phyloP scores from a whole-genome alignment of 1,140 invertebrate species.

The Cecropterus lyciades region DNA sequence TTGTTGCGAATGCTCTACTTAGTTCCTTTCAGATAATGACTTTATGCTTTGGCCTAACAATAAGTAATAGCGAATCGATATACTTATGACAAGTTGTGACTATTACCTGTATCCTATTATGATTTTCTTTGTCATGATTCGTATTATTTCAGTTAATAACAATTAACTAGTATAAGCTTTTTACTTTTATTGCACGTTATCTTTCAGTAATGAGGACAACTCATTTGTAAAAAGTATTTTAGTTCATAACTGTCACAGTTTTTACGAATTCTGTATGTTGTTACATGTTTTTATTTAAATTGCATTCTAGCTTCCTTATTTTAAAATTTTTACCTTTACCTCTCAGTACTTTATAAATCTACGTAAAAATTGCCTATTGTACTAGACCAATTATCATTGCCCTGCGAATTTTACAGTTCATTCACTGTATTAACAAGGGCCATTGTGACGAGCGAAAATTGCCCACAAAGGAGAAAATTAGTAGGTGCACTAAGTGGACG shows the following conservation, averaged over 20 bases:
- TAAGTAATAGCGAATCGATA: background rate
- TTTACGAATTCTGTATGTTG: no score
- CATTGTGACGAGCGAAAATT: conserved; percentile 20
- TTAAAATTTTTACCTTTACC: no score
- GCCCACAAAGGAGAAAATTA: conserved; percentile 32
- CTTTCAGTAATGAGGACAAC: no score
- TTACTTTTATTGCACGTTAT: no score
- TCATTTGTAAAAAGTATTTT: no score
- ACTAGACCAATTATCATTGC: conserved; percentile 12
- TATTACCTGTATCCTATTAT: no score
- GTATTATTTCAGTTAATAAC: no score
- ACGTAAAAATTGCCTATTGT: conserved; percentile 29
- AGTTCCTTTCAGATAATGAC: conserved; percentile 9
- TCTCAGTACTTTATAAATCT: conserved; percentile 3
- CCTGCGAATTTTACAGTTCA: conserved; percentile 29
- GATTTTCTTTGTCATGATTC: no score
- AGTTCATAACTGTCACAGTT: no score
- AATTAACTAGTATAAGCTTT: no score
- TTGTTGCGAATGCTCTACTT: conserved; percentile 30
- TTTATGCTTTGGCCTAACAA: conserved; percentile 7
- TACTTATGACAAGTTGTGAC: background rate
- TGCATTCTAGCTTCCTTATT: no score
- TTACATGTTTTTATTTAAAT: no score
- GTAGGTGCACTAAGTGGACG: conserved; percentile 22
- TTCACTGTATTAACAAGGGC: conserved; percentile 14